phyloP scores from a whole-genome alignment of 2,113 vertebrate genomes.

The Lepisosteus osseus region DNA sequence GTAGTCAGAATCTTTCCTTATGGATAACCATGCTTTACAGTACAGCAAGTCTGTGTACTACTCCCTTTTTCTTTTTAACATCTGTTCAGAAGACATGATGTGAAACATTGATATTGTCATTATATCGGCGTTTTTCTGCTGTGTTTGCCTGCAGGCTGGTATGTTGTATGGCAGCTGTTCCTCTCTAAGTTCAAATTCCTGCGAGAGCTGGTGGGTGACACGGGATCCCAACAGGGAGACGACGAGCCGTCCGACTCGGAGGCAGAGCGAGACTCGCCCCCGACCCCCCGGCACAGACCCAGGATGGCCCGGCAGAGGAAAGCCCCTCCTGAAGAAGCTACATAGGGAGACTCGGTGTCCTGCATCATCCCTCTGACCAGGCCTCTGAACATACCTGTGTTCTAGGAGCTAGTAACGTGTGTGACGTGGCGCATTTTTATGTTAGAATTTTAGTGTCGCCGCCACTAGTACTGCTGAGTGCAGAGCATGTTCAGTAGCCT shows the following conservation, averaged over 20 bases:
- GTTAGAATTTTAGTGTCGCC: neutral
- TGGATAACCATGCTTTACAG: too few species aligned
- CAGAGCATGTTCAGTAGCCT: constrained; percentile 31
- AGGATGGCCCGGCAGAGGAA: constrained; percentile 77
- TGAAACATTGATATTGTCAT: too few species aligned
- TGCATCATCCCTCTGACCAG: neutral
- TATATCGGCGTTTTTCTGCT: too few species aligned
- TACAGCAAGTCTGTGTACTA: too few species aligned
- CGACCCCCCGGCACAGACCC: constrained; percentile 60
- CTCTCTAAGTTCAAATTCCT: constrained; percentile 98
- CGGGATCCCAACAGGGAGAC: constrained; percentile 80
- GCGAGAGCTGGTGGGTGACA: constrained; percentile 89
- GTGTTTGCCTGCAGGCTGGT: constrained; percentile 79
- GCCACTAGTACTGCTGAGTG: constrained; percentile 12
- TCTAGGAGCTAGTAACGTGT: neutral
- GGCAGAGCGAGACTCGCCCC: constrained; percentile 58
- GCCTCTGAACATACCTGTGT: neutral
- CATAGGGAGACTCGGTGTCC: constrained; percentile 37
- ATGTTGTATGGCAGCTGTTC: constrained; percentile 97
- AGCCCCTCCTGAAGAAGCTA: constrained; percentile 60
- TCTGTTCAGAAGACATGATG: too few species aligned
- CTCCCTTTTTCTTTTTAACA: too few species aligned
- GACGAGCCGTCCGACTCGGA: constrained; percentile 76
- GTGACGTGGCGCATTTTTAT: neutral
- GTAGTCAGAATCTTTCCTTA: too few species aligned